Evolutionary conservation across 2,797 vertebrate genomes (phyloP).

Genomic region (Tapirus indicus): DNA sequence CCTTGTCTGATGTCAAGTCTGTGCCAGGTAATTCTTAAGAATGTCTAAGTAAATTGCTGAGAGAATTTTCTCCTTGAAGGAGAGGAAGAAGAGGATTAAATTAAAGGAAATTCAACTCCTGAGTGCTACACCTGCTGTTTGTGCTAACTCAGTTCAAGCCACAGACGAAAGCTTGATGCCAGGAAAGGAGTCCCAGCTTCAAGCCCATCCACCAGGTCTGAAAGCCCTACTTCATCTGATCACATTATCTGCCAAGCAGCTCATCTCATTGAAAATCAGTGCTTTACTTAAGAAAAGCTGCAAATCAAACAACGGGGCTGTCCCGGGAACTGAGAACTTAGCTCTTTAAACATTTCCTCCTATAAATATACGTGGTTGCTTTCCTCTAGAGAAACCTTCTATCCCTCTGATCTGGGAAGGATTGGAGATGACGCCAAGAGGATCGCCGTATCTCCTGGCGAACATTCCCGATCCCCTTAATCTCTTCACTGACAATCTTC

Average conservation of each 20-base stretch:
- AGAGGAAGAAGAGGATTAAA: neutral
- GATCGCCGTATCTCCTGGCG: neutral
- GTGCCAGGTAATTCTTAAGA: neutral
- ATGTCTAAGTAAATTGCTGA: neutral
- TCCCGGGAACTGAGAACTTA: slow-evolving; percentile 72
- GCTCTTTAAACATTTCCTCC: slow-evolving; percentile 80
- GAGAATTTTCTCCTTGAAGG: slow-evolving; percentile 1
- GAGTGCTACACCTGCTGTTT: neutral
- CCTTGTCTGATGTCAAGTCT: neutral
- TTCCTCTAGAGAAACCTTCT: slow-evolving; percentile 61
- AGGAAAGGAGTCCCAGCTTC: neutral
- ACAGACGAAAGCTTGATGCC: neutral
- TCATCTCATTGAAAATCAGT: slow-evolving; percentile 59
- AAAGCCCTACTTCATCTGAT: slow-evolving; percentile 45
- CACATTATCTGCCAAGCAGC: slow-evolving; percentile 29
- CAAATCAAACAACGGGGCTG: slow-evolving; percentile 77
- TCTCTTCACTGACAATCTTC: slow-evolving; percentile 65
- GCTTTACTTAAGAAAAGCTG: slow-evolving; percentile 80
- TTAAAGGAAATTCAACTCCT: slow-evolving; percentile 15
- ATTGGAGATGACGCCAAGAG: neutral
- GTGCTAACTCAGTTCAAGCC: slow-evolving; percentile 35
- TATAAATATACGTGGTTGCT: slow-evolving; percentile 77
- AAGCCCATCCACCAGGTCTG: neutral
- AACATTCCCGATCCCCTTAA: slow-evolving; percentile 42
- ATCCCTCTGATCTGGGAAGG: slow-evolving; percentile 63